Conservation (phyloP, 1,140 invertebrate species). For the Brachionus calyciflorus region DNA sequence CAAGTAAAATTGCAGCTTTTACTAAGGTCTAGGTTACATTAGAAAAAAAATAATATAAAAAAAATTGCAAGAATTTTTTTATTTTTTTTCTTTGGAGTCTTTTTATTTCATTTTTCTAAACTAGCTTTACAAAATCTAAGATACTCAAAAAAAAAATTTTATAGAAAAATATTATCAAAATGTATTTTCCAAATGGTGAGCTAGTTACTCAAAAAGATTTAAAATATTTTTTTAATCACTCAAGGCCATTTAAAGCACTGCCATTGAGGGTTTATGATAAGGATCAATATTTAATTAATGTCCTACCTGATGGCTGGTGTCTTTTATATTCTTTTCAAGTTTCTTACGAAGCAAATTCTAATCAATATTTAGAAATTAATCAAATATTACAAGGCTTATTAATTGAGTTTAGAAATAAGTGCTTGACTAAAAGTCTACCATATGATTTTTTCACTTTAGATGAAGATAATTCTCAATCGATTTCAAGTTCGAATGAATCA, state of each 20-base stretch:
- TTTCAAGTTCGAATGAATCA: background rate
- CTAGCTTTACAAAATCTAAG: slow-evolving; percentile 20
- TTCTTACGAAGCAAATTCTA: background rate
- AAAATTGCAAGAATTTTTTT: too few species aligned
- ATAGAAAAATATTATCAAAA: too few species aligned
- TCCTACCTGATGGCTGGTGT: slow-evolving; percentile 37
- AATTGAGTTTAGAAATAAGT: background rate
- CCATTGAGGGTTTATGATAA: background rate
- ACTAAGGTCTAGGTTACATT: background rate
- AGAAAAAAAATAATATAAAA: background rate
- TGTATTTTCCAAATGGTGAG: slow-evolving; percentile 2
- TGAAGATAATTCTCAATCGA: background rate
- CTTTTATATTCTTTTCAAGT: slow-evolving; percentile 11
- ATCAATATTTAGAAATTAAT: background rate
- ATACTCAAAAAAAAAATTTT: too few species aligned
- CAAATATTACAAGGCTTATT: background rate
- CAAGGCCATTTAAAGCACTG: too few species aligned
- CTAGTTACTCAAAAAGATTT: background rate
- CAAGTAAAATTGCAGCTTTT: background rate
- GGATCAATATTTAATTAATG: background rate
- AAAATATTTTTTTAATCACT: background rate
- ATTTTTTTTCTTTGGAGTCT: slow-evolving; percentile 1
- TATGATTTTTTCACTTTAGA: background rate
- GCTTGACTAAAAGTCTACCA: background rate
- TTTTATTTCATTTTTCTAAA: background rate